Percentiles rank a stretch among this genome's conserved stretches.
Evolutionary conservation across 2,888 invertebrate species (phyloP).

Genomic region (Himalopsyche kuldschensis): DNA sequence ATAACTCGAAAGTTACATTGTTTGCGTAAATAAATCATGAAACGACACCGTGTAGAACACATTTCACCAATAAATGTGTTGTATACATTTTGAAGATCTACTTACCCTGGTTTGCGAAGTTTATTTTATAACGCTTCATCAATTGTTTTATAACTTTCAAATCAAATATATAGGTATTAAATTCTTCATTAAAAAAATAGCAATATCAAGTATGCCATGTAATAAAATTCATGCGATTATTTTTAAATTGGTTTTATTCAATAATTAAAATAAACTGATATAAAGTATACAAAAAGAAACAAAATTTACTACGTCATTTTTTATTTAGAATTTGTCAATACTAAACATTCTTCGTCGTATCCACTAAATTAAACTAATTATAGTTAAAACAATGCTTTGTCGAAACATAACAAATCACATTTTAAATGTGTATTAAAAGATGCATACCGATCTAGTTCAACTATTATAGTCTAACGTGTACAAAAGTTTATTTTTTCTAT

Average conservation of each 20-base stretch:
- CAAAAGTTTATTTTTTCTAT: slow-evolving; percentile 33
- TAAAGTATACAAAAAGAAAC: not conserved
- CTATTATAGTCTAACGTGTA: slow-evolving; percentile 30
- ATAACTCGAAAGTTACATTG: no score
- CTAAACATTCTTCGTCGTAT: not conserved
- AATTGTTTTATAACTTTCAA: no score
- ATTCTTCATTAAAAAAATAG: no score
- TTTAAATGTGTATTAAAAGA: slow-evolving; percentile 30
- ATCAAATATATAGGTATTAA: no score
- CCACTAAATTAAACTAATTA: not conserved
- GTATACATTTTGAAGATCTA: no score
- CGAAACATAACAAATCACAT: slow-evolving; percentile 33
- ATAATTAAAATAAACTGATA: not conserved
- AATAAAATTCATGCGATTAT: not conserved
- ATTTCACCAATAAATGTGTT: no score
- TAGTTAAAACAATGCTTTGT: slow-evolving; percentile 3
- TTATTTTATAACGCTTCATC: no score
- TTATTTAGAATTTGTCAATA: slow-evolving; percentile 7
- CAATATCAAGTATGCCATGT: no score
- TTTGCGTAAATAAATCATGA: no score
- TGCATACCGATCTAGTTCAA: slow-evolving; percentile 16
- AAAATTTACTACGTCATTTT: not conserved
- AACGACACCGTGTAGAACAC: no score
- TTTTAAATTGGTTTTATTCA: slow-evolving; percentile 2
- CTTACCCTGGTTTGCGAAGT: no score